Percentiles rank a stretch among this genome's conserved stretches.
phyloP scores from a whole-genome alignment of 2,888 invertebrate species.

The Neelides folsomi region DNA sequence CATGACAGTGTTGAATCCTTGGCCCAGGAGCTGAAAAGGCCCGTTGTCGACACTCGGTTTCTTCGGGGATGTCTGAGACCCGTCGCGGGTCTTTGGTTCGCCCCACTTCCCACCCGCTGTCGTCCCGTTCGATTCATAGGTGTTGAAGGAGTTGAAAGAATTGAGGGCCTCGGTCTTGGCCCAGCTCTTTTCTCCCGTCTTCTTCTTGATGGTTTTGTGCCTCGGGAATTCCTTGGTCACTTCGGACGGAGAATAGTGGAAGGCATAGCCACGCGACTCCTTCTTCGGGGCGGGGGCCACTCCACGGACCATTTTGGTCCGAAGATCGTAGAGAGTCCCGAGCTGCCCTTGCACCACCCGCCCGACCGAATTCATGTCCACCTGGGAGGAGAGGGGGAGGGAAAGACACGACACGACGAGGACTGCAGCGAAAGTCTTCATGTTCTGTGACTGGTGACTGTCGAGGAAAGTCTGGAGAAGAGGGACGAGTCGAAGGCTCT shows the following conservation, averaged over 20 bases:
- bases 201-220: slow-evolving; percentile 1
- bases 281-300: slow-evolving; percentile 12
- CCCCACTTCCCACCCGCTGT: not conserved
- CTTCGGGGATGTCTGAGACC: not conserved
- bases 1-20: slow-evolving; percentile 31
- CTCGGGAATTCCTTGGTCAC: slow-evolving; percentile 9
- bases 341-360: slow-evolving; percentile 26
- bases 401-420: not conserved
- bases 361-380: slow-evolving; percentile 24
- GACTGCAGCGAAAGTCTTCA: not conserved
- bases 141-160: slow-evolving; percentile 26
- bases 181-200: slow-evolving; percentile 16
- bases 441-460: too few relatives aligned
- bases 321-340: slow-evolving; percentile 28
- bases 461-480: not conserved
- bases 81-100: not conserved
- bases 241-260: slow-evolving; percentile 27
- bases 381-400: slow-evolving; percentile 9
- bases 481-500: slow-evolving; percentile 6
- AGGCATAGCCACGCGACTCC: slow-evolving; percentile 31
- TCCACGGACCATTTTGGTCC: slow-evolving; percentile 19
- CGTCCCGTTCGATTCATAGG: slow-evolving; percentile 13
- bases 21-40: slow-evolving; percentile 19
- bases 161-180: slow-evolving; percentile 12
- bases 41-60: slow-evolving; percentile 10